These are phyloP conservation scores for Oxyura jamaicensis DNA, from an alignment of 2,113 vertebrate genomes.

Conservation along the genomic window DNA sequence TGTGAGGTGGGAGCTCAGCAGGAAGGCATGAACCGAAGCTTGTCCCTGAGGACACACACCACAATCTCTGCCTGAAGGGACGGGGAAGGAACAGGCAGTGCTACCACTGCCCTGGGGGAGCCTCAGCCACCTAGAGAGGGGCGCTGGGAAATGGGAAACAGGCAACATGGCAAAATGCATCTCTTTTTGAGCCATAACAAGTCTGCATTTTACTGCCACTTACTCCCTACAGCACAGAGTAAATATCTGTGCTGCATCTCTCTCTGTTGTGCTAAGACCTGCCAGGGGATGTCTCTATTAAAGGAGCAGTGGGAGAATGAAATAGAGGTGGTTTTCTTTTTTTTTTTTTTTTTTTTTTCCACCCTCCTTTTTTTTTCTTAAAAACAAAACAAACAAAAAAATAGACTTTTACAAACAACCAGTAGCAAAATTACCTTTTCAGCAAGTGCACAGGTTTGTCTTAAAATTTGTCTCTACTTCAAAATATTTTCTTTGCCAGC, in stretches of 20 bases:
- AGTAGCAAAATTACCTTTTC: neutral
- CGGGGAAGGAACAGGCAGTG: neutral
- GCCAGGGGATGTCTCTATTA: neutral
- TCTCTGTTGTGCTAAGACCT: neutral
- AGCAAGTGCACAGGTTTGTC: neutral
- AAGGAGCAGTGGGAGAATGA: neutral
- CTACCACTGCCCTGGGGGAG: rapidly evolving
- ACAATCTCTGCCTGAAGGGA: neutral
- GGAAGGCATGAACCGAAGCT: neutral
- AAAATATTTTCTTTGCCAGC: neutral
- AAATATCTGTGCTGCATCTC: neutral
- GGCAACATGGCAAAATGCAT: neutral
- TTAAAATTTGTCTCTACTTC: neutral
- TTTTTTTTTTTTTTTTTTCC: too few relatives aligned
- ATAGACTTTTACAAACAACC: neutral
- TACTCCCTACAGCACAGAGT: neutral
- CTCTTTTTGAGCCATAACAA: neutral
- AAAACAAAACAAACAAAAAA: too few relatives aligned
- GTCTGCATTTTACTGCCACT: neutral
- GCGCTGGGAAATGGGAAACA: rapidly evolving
- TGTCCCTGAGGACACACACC: neutral
- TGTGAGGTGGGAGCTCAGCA: neutral
- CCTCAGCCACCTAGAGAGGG: neutral
- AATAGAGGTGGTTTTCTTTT: neutral
- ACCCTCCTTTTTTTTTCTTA: too few relatives aligned